A percentile compares a stretch with the other conserved stretches of the same genome.
These are phyloP conservation scores for Drosophila prostipennis DNA, from an alignment of 2,888 invertebrate species.

Conservation along the genomic window DNA sequence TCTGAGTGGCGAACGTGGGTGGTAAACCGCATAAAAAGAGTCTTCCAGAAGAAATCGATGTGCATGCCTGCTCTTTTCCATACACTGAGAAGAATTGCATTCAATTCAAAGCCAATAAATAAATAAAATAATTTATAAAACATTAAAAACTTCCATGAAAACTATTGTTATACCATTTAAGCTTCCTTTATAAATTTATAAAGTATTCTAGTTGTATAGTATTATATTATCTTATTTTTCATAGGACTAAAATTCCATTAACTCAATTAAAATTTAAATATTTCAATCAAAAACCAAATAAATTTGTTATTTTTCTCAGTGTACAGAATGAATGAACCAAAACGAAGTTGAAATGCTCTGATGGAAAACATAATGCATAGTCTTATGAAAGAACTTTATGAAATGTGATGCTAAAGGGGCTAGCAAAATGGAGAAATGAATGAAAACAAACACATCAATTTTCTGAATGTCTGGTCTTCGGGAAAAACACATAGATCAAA, in stretches of 20 bases:
- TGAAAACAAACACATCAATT: slow-evolving; percentile 15
- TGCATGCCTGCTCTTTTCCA: slow-evolving; percentile 27
- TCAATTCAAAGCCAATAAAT: not conserved
- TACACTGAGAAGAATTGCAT: slow-evolving; percentile 5
- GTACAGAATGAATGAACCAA: not conserved
- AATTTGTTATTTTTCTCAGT: not conserved
- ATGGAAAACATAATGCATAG: not conserved
- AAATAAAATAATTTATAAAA: not conserved
- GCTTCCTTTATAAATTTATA: not conserved
- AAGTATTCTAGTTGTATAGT: no score
- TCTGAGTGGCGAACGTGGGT: slow-evolving; percentile 41
- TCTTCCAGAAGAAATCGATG: slow-evolving; percentile 56
- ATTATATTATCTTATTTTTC: no score
- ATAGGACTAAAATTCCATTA: no score
- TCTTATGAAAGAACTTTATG: not conserved
- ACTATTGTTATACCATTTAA: not conserved
- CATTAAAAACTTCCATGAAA: no score
- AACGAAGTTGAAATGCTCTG: slow-evolving; percentile 20
- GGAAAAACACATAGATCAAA: slow-evolving; percentile 23
- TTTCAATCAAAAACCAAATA: no score
- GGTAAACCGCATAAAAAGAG: slow-evolving; percentile 60
- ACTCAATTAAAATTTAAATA: no score
- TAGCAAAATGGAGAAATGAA: not conserved
- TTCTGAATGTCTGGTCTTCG: not conserved
- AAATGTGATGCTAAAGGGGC: not conserved